phyloP scores from a whole-genome alignment of 2,888 invertebrate species.

The Oxytorus armatus region DNA sequence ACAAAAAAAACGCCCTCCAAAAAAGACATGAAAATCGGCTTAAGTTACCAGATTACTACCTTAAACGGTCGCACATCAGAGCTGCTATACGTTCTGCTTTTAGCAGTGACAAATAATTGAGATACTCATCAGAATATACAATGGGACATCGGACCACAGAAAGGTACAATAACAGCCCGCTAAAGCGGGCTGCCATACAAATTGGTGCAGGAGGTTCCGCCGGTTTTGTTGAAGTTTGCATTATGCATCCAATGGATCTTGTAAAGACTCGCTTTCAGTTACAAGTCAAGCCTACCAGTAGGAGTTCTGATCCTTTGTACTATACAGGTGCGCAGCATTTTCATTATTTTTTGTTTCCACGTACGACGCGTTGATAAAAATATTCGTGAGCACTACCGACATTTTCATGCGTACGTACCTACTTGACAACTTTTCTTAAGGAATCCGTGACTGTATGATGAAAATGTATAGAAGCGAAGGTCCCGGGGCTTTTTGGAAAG shows the following conservation, averaged over 20 bases:
- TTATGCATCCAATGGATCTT: conserved; percentile 98
- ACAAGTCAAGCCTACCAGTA: conserved; percentile 85
- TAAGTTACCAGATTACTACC: too few species aligned
- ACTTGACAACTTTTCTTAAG: conserved; percentile 86
- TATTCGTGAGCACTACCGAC: not conserved
- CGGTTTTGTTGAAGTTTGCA: conserved; percentile 96
- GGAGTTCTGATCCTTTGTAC: conserved; percentile 76
- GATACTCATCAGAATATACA: conserved; percentile 3
- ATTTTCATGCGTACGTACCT: conserved; percentile 8
- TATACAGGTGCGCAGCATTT: conserved; percentile 81
- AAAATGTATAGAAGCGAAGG: conserved; percentile 96
- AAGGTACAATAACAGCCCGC: conserved; percentile 73
- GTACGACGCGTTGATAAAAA: too few species aligned
- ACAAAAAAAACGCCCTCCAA: too few species aligned
- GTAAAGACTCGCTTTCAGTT: conserved; percentile 96
- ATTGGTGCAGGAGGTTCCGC: conserved; percentile 96
- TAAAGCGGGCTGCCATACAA: conserved; percentile 92
- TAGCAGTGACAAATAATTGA: conserved; percentile 10
- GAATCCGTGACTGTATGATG: conserved; percentile 93
- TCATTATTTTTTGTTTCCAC: not conserved
- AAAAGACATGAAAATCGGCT: too few species aligned
- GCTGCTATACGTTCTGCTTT: too few species aligned
- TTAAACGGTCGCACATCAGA: too few species aligned
- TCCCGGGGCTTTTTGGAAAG: conserved; percentile 94
- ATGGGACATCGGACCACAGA: conserved; percentile 63